Conservation (phyloP, 2,797 vertebrate species). For the Hafferia zeledoni region DNA sequence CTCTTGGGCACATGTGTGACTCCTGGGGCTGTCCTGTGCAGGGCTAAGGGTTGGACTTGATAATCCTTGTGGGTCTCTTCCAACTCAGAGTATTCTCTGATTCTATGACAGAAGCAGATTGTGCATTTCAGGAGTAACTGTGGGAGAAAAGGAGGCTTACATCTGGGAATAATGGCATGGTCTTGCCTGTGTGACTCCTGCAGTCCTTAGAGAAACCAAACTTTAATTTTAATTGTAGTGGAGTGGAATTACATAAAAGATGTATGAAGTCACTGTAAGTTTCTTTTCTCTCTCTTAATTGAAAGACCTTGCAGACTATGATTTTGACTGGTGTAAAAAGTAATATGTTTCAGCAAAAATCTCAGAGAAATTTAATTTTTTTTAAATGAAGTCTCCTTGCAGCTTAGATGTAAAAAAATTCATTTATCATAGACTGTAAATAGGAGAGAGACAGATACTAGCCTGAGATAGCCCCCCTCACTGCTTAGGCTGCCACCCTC, state of each 20-base stretch:
- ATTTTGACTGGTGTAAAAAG: not conserved
- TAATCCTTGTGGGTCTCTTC: not conserved
- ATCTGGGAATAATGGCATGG: not conserved
- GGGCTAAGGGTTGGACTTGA: too few relatives aligned
- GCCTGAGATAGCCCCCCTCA: not conserved
- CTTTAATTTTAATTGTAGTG: not conserved
- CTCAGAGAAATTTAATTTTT: not conserved
- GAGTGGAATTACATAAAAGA: not conserved
- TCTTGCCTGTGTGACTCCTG: not conserved
- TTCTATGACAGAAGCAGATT: not conserved
- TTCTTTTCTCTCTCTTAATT: not conserved
- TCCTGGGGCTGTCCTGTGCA: not conserved
- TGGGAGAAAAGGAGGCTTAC: not conserved
- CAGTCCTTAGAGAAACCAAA: not conserved
- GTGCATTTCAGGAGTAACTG: not conserved
- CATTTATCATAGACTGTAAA: not conserved
- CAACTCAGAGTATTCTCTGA: not conserved
- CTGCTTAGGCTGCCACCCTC: not conserved
- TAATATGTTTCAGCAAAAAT: not conserved
- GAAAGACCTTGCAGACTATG: not conserved
- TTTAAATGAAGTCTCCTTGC: not conserved
- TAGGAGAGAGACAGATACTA: not conserved
- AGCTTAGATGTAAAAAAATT: not conserved
- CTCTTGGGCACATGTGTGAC: too few relatives aligned
- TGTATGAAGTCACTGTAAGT: not conserved